Percentiles rank a stretch among this genome's conserved stretches.
Conservation (phyloP, 2,888 invertebrate genomes). For the Creontiades dilutus region DNA sequence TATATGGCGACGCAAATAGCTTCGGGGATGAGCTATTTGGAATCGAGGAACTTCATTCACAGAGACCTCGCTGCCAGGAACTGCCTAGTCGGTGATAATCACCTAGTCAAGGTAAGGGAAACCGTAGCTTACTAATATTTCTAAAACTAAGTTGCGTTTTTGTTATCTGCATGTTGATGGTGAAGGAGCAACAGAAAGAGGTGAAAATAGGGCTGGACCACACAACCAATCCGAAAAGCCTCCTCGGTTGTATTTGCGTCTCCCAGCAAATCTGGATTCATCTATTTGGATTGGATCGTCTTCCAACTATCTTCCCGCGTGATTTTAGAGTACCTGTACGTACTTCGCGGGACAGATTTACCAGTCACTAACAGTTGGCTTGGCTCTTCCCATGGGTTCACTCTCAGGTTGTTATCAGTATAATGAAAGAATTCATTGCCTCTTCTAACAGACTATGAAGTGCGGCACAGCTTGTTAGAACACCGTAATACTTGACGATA, state of each 20-base stretch:
- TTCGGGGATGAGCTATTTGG: conserved; percentile 98
- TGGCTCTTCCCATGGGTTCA: neutral
- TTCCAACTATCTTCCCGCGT: no score
- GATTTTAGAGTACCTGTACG: neutral
- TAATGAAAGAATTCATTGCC: neutral
- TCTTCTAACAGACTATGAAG: neutral
- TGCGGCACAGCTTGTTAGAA: neutral
- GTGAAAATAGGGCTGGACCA: no score
- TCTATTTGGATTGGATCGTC: no score
- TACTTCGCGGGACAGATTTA: neutral
- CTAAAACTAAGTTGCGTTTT: no score
- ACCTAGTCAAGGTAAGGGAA: conserved; percentile 88
- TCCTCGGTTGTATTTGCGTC: no score
- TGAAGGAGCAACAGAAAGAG: no score
- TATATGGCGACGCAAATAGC: conserved; percentile 99
- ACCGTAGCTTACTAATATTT: no score
- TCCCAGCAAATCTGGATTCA: no score
- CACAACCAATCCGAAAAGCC: no score
- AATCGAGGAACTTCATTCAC: conserved; percentile 97
- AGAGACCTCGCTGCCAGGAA: conserved; percentile 99
- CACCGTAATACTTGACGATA: neutral
- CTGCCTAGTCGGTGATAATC: conserved; percentile 98
- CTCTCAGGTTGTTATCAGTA: neutral
- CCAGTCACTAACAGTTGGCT: neutral
- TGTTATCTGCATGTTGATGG: no score